Evolutionary conservation across 2,888 invertebrate genomes (phyloP).

Genomic region (Bombylius discolor): DNA sequence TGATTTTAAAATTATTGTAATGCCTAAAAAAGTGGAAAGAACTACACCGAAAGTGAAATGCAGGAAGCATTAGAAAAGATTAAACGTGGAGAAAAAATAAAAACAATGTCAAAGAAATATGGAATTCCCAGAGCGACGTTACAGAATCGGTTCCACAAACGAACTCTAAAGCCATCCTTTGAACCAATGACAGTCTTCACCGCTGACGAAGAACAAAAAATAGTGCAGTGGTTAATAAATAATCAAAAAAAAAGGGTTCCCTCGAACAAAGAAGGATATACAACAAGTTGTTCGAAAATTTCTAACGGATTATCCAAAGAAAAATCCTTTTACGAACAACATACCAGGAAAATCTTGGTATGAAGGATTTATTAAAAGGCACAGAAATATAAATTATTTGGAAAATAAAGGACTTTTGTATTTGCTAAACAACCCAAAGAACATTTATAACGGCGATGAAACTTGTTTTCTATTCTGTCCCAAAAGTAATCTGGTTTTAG

Average conservation of each 20-base stretch:
- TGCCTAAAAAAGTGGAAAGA: too few relatives aligned
- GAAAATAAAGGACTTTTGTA: neutral
- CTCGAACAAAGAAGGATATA: neutral
- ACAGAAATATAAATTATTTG: too few relatives aligned
- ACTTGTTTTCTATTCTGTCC: slow-evolving; percentile 13
- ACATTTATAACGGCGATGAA: neutral
- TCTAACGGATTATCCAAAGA: neutral
- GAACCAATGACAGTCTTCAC: too few relatives aligned
- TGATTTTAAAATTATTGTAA: too few relatives aligned
- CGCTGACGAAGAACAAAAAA: neutral
- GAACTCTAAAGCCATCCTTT: too few relatives aligned
- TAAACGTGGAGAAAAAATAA: too few relatives aligned
- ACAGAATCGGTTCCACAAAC: too few relatives aligned
- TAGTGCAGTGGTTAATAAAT: neutral
- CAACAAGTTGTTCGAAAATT: neutral
- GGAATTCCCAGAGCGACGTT: too few relatives aligned
- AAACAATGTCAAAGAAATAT: too few relatives aligned
- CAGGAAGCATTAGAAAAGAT: too few relatives aligned
- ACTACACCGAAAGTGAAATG: too few relatives aligned
- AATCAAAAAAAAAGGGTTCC: neutral
- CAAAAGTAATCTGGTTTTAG: slow-evolving; percentile 17
- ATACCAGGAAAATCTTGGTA: slow-evolving; percentile 17
- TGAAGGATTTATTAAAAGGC: slow-evolving; percentile 15
- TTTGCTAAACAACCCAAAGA: neutral
- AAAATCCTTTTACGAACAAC: slow-evolving; percentile 4